Evolutionary conservation across 2,888 invertebrate genomes (phyloP).

Genomic region (Hemaris fuciformis): DNA sequence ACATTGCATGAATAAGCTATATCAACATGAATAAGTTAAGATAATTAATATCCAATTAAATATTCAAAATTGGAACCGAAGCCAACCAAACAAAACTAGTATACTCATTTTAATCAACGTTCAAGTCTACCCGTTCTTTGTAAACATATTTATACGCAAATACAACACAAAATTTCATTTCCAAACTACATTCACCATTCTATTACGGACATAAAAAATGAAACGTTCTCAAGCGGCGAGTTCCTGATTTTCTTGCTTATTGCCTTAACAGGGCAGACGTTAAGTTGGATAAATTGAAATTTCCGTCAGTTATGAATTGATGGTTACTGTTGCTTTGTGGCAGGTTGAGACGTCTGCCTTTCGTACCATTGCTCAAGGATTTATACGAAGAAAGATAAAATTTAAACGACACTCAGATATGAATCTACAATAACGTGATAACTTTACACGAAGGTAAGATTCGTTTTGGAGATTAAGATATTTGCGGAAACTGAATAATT

Average conservation of each 20-base stretch:
- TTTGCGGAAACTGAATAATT: background rate
- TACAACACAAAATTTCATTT: background rate
- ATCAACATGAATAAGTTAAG: background rate
- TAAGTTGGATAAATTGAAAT: conserved; percentile 63
- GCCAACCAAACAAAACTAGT: background rate
- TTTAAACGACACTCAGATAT: background rate
- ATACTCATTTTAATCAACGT: background rate
- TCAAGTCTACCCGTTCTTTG: too few relatives aligned
- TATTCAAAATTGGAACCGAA: background rate
- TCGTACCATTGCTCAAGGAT: background rate
- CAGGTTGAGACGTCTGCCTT: conserved; percentile 19
- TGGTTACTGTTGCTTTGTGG: conserved; percentile 22
- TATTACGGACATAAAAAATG: background rate
- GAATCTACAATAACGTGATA: background rate
- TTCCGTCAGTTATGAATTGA: conserved; percentile 59
- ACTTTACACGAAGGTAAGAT: background rate
- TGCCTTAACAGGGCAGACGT: conserved; percentile 53
- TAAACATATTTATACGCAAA: too few relatives aligned
- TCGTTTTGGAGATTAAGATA: background rate
- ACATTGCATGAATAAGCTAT: too few relatives aligned
- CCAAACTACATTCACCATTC: background rate
- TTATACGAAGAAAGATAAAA: background rate
- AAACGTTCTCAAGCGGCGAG: conserved; percentile 44
- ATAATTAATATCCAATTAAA: background rate
- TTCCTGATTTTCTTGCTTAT: conserved; percentile 61